Base-by-base conservation (phyloP, 2,113 vertebrate genomes). In the Amblyopsis rosae region DNA sequence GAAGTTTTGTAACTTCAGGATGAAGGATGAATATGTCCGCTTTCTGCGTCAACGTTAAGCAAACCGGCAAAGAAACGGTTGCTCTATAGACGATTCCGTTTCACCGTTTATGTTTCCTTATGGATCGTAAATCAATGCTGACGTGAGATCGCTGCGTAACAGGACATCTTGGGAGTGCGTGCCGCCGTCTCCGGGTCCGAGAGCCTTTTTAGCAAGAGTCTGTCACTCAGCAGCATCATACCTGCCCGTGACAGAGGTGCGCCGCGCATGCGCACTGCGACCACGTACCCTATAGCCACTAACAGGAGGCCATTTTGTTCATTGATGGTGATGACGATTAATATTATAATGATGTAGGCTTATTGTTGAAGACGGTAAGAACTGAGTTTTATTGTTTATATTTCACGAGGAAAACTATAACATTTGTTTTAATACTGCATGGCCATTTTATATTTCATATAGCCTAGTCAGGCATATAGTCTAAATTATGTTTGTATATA, bases 231-330 rank as follows among this genome's bases (percentile, higher is more conserved):
- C 67, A 16, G 57, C 10, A 46, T 75, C 70, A 77, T 91, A 92
- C 92, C 92, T 92, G 92, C 84, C 77, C 63, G 69, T 26, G 65
- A 41, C 84, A 62, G 92, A 93, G 92, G 91, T 93, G 92, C 73
- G 89, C 75, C 64, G 87, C 66, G 92, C 93, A 93, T 92, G 93
- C 93, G 91, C 90, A 92, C n/a, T 92, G 93, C 93, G 91, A 89
- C 91, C 16, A 73, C 5, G 12, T 9, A 1, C 10, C 58, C n/a
- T 13, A 11, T 6, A 11, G 60, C 11, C 12, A 46, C 41, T 51
- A 35, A 9, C 47, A 1, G 35, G 84, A 82, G 78, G 83, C 86
- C 89, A 91, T 90, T 90, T 89, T 89, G 82, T 75, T 70, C 70
- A 73, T 49, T 35, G 58, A 54, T n/a, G 58, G 12, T 54, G 57